Evolutionary conservation across 2,113 vertebrate species (phyloP).

Genomic region (Calidris pygmaea): DNA sequence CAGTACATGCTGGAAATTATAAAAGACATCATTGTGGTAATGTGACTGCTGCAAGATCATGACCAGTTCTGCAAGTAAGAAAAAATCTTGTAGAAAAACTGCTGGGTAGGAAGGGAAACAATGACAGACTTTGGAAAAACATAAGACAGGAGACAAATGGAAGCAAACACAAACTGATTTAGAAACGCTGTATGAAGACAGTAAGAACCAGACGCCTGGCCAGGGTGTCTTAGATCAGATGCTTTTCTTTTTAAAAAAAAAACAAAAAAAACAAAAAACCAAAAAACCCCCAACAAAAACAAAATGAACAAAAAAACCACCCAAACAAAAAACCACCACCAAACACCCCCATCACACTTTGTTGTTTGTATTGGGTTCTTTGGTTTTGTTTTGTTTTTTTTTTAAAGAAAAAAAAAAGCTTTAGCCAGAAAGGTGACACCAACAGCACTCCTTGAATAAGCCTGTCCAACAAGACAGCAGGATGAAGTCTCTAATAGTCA

Average conservation of each 20-base stretch:
- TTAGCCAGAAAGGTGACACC: not conserved
- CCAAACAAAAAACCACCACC: not conserved
- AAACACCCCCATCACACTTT: not conserved
- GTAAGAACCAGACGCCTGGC: not conserved
- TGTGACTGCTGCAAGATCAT: not conserved
- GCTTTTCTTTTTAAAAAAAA: not conserved
- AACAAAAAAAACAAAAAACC: not conserved
- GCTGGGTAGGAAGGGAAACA: accelerated
- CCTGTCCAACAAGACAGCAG: not conserved
- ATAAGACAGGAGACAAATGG: not conserved
- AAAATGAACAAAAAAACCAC: too few species aligned
- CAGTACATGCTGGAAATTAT: not conserved
- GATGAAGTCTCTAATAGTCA: not conserved
- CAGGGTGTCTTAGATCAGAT: not conserved
- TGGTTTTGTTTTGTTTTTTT: too few species aligned
- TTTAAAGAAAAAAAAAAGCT: not conserved
- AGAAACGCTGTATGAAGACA: not conserved
- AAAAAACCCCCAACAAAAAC: not conserved
- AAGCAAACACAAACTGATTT: not conserved
- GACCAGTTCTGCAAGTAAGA: not conserved
- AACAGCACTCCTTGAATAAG: not conserved
- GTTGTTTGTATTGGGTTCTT: not conserved
- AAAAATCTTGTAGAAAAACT: not conserved
- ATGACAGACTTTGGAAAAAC: not conserved
- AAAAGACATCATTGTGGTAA: not conserved